These are phyloP conservation scores for Lichenostomus cassidix DNA, from an alignment of 2,113 vertebrate genomes.

Conservation along the genomic window DNA sequence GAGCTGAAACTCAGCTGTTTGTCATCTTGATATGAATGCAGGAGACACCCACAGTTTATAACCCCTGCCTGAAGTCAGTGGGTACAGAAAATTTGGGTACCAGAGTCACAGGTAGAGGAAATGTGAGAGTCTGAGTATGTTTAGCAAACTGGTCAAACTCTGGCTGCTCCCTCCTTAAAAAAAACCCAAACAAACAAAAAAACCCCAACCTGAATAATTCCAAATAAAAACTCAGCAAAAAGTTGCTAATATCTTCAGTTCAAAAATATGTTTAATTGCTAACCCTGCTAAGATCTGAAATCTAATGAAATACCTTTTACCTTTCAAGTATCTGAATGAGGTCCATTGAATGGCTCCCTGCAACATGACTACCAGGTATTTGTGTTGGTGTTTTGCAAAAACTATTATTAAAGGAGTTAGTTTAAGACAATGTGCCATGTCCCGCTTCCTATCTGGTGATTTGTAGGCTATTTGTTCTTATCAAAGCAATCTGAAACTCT, in stretches of 20 bases:
- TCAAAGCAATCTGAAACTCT: slow-evolving; percentile 44
- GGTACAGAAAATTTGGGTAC: background rate
- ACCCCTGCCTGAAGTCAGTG: background rate
- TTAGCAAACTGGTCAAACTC: background rate
- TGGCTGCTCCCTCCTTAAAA: background rate
- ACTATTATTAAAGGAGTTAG: background rate
- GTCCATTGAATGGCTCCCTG: background rate
- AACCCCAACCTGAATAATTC: background rate
- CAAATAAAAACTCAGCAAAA: background rate
- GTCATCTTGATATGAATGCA: background rate
- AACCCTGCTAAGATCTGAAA: background rate
- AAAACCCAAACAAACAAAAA: background rate
- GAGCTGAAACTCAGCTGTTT: background rate
- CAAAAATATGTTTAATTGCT: background rate
- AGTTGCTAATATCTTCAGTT: background rate
- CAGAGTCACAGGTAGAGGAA: background rate
- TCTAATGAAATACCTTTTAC: background rate
- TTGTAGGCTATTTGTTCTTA: slow-evolving; percentile 16
- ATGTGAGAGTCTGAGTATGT: background rate
- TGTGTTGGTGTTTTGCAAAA: background rate
- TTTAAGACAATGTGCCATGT: background rate
- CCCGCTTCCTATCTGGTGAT: background rate
- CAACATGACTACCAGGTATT: background rate
- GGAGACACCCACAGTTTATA: background rate
- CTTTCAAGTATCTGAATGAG: background rate